phyloP scores from a whole-genome alignment of 2,113 vertebrate genomes.

The Zapus hudsonius region DNA sequence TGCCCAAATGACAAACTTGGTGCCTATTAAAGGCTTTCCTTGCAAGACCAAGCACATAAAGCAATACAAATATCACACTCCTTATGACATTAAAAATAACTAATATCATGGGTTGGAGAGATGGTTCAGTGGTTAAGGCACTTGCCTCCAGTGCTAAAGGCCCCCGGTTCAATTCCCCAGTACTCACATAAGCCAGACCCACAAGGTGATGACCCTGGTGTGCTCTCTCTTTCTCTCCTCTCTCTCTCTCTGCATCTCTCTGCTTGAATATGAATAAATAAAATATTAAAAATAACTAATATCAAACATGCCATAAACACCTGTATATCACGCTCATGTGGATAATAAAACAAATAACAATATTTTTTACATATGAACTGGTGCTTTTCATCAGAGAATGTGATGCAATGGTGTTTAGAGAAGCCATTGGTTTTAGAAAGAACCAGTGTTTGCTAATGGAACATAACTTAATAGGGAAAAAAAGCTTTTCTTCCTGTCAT shows the following conservation, averaged over 20 bases:
- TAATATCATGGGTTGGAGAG: too few species aligned
- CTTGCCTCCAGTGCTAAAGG: too few species aligned
- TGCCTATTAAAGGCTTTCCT: constrained; percentile 30
- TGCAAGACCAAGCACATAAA: constrained; percentile 15
- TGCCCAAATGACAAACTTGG: neutral
- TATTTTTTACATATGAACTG: neutral
- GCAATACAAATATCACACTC: neutral
- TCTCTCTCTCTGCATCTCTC: too few species aligned
- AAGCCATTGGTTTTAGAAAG: constrained; percentile 5
- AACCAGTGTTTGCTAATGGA: neutral
- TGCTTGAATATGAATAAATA: too few species aligned
- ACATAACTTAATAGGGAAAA: constrained; percentile 28
- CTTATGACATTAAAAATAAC: constrained; percentile 7
- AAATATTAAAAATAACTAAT: too few species aligned
- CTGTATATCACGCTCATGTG: neutral
- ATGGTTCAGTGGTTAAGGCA: too few species aligned
- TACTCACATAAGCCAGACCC: too few species aligned
- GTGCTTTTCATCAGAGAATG: neutral
- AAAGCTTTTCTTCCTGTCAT: neutral
- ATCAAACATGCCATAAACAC: neutral
- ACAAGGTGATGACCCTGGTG: too few species aligned
- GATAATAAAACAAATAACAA: constrained; percentile 21
- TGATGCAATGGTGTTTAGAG: neutral
- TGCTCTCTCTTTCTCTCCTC: too few species aligned
- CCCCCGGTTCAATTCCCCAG: too few species aligned